phyloP scores from a whole-genome alignment of 37 sponge, comb jelly and placozoan genomes.

The Hexactinellida sp. region DNA sequence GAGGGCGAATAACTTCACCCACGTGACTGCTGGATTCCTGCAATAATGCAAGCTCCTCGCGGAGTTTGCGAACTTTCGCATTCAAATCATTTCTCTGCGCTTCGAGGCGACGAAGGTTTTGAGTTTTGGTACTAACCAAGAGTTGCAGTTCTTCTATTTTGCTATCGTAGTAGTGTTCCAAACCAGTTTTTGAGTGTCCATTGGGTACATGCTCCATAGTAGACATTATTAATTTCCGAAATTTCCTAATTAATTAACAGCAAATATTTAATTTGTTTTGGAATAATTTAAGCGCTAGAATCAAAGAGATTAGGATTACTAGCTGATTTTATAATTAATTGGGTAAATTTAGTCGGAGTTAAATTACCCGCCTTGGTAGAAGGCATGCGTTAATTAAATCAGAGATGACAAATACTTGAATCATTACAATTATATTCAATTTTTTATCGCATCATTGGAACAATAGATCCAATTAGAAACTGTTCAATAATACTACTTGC shows the following conservation, averaged over 20 bases:
- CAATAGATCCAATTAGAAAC: not conserved
- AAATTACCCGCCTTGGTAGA: too few species aligned
- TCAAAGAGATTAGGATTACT: too few species aligned
- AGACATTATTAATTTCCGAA: not conserved
- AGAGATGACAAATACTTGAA: too few species aligned
- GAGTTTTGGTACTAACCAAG: constrained; percentile 62
- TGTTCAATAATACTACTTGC: not conserved
- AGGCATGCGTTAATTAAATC: too few species aligned
- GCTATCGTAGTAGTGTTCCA: constrained; percentile 79
- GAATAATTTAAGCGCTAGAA: too few species aligned
- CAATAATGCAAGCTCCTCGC: constrained; percentile 85
- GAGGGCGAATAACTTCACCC: constrained; percentile 90
- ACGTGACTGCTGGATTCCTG: constrained; percentile 96
- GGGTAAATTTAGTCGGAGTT: too few species aligned
- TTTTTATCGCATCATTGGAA: not conserved
- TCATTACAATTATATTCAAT: too few species aligned
- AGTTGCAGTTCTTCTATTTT: constrained; percentile 88
- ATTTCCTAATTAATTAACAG: too few species aligned
- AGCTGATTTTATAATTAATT: too few species aligned
- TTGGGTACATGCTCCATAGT: not conserved
- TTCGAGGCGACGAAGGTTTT: constrained; percentile 84
- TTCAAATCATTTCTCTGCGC: constrained; percentile 98
- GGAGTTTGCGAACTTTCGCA: constrained; percentile 80
- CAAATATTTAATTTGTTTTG: too few species aligned
- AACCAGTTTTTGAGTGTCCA: constrained; percentile 30